Percentiles rank a stretch among this genome's conserved stretches.
phyloP scores from a whole-genome alignment of 2,113 vertebrate genomes.

The Castor canadensis region DNA sequence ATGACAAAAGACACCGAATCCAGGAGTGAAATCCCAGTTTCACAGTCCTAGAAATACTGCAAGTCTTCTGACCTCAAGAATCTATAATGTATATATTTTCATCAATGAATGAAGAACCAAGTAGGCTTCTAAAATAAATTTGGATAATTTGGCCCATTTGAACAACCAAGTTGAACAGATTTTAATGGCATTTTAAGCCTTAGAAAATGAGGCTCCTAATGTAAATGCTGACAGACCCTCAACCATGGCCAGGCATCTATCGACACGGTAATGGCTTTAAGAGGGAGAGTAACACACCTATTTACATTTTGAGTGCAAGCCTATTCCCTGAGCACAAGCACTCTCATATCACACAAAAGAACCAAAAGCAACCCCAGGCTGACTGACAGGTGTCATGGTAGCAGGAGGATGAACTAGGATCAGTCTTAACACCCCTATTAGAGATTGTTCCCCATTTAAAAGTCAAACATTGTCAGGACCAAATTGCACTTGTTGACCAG shows the following conservation, averaged over 20 bases:
- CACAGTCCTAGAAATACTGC: neutral
- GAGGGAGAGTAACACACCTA: conserved; percentile 65
- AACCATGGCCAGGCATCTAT: conserved; percentile 44
- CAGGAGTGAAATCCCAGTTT: neutral
- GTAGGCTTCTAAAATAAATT: conserved; percentile 67
- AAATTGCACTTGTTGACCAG: neutral
- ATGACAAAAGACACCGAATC: neutral
- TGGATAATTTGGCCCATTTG: conserved; percentile 73
- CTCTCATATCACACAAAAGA: conserved; percentile 68
- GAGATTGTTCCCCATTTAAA: neutral
- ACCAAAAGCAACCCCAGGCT: neutral
- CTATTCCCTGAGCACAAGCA: conserved; percentile 60
- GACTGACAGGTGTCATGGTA: conserved; percentile 56
- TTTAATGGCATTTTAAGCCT: conserved; percentile 74
- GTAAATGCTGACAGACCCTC: conserved; percentile 66
- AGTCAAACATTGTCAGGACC: neutral
- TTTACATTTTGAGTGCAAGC: conserved; percentile 78
- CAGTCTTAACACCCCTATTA: conserved; percentile 16
- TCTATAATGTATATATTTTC: neutral
- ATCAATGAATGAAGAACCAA: conserved; percentile 29
- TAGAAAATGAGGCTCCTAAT: conserved; percentile 52
- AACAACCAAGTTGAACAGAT: conserved; percentile 61
- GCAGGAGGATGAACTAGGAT: conserved; percentile 11
- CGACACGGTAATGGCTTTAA: conserved; percentile 70
- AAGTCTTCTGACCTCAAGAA: neutral